phyloP scores from a whole-genome alignment of 1,140 invertebrate genomes.

The silkworm (Bombyx mori) region ASM3026992v2 NC_085112.1:8522501-8523000 shows the following conservation, averaged over 20 bases:
- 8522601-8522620: slow-evolving; percentile 63
- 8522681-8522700: slow-evolving; percentile 62
- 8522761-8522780: too few relatives aligned
- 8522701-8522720: slow-evolving; percentile 30
- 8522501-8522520: slow-evolving; percentile 25
- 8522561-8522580: slow-evolving; percentile 28
- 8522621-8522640: slow-evolving; percentile 58
- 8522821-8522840: too few relatives aligned
- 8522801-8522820: too few relatives aligned
- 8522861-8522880: too few relatives aligned
- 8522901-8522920: neutral
- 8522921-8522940: too few relatives aligned
- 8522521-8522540: slow-evolving; percentile 24
- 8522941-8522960: slow-evolving; percentile 1
- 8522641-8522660: slow-evolving; percentile 60
- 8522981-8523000: slow-evolving; percentile 2
- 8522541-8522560: slow-evolving; percentile 49
- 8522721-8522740: slow-evolving; percentile 27
- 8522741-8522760: too few relatives aligned
- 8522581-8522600: slow-evolving; percentile 37
- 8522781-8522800: too few relatives aligned
- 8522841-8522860: too few relatives aligned
- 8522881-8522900: neutral
- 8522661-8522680: slow-evolving; percentile 66
- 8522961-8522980: slow-evolving; percentile 2